Evolutionary conservation across 2,113 vertebrate genomes (phyloP).

Genomic region (Coryphaenoides rupestris): DNA sequence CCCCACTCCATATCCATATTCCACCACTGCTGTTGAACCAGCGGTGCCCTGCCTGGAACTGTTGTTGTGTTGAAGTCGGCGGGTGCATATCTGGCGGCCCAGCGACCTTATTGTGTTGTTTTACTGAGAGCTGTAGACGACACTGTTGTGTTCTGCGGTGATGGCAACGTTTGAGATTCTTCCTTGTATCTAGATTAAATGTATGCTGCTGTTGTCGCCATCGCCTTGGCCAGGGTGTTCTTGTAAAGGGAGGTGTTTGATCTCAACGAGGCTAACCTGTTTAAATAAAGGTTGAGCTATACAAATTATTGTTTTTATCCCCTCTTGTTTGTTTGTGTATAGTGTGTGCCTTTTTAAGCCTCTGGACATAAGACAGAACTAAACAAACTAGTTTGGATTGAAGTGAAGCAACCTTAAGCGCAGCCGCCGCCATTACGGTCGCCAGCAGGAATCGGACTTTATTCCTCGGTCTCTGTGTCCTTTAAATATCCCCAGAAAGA

Average conservation of each 20-base stretch:
- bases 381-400: conserved; percentile 29
- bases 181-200: no score
- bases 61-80: conserved; percentile 51
- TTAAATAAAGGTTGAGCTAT: no score
- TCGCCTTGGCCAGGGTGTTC: no score
- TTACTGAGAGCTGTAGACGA: conserved; percentile 40
- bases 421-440: conserved; percentile 18
- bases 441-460: neutral
- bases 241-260: no score
- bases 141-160: no score
- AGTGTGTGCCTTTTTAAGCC: conserved; percentile 32
- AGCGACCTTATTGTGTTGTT: conserved; percentile 30
- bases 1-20: no score
- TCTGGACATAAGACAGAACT: conserved; percentile 54
- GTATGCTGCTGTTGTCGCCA: no score
- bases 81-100: conserved; percentile 43
- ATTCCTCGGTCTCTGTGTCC: conserved; percentile 17
- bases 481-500: conserved; percentile 1
- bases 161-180: no score
- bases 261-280: no score
- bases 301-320: no score
- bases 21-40: conserved; percentile 13
- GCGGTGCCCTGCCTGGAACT: conserved; percentile 52
- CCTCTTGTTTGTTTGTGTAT: no score
- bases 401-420: conserved; percentile 20